Evolutionary conservation across 2,797 vertebrate genomes (phyloP).

Genomic region (Trachops cirrhosus): DNA sequence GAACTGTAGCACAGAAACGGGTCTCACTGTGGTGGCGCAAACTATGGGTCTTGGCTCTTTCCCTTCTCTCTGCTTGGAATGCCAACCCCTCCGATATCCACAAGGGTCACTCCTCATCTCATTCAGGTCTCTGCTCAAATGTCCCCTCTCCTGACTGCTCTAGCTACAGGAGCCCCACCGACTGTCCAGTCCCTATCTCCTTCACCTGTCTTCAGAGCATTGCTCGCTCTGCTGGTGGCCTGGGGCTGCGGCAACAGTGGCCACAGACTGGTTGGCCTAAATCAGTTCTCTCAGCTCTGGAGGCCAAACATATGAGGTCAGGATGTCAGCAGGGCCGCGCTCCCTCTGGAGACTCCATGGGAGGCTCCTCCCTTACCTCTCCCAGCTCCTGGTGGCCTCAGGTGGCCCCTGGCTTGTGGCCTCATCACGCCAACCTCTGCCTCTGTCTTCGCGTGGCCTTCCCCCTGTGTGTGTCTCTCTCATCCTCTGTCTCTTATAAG

Average conservation of each 20-base stretch:
- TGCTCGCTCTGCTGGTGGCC: background rate
- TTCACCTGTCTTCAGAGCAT: accelerated
- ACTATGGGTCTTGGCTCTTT: background rate
- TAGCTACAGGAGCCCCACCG: background rate
- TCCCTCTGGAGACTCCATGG: background rate
- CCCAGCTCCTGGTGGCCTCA: background rate
- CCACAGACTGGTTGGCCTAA: too few species aligned
- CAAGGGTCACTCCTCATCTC: background rate
- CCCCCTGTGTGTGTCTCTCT: background rate
- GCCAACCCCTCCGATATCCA: background rate
- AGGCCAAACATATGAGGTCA: background rate
- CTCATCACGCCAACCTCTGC: background rate
- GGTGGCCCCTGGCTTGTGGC: background rate
- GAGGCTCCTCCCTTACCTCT: background rate
- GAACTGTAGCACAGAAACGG: background rate
- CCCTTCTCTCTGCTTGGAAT: background rate
- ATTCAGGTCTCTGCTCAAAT: background rate
- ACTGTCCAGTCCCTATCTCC: background rate
- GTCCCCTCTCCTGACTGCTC: background rate
- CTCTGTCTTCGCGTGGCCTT: background rate
- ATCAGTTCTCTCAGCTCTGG: background rate
- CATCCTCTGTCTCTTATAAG: background rate
- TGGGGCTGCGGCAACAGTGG: background rate
- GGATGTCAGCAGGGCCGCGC: accelerated
- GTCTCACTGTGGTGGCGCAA: background rate